Evolutionary conservation across 2,113 vertebrate genomes (phyloP), one percentile per base, ranked within the genome.

Genomic region (Geothlypis trichas): DNA sequence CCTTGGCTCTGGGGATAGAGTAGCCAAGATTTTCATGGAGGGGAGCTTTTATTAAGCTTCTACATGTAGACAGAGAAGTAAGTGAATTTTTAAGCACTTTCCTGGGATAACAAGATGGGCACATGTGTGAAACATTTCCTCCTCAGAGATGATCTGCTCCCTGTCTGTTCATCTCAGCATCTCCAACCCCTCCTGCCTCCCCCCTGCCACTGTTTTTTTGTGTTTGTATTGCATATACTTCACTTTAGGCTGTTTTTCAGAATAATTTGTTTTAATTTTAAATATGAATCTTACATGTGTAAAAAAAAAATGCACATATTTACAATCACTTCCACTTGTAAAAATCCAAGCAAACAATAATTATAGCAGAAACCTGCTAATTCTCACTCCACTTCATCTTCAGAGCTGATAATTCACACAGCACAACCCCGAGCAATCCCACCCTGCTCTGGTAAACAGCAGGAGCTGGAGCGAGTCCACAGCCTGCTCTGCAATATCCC

Each of bases 291-390:
- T 72, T 82, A 58, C 44, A 66, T 58, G 81, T 16, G 46, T 23
- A 39, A 2, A 35, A 35, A 63, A 63, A 39, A 88, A 85, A 58
- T 9, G 18, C 41, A 76, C 59, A 55, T 79, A 93, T 90, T 93
- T 96, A 91, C 87, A 69, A 89, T 46, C 57, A 63, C 86, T 89
- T 87, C 84, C 3, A 11, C 84, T 78, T 68, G 65, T 65, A 57
- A 74, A 89, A 80, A 28, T 57, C 95, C 82, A 87, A 93, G 81
- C 90, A 94, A 92, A 49, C 82, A 72, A 63, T 80, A 52, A 72
- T 91, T 77, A 72, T 22, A 52, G 74, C 75, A 72, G 93, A 78
- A 97, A 84, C 77, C 81, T 89, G 58, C 74, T 96, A 75, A 89
- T 94, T 95, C 94, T 93, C 89, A 68, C 66, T 90, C 84, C 58